A percentile compares a stretch with the other conserved stretches of the same genome.
Evolutionary conservation across 2,797 vertebrate genomes (phyloP).

Genomic region (Tangara arthus): DNA sequence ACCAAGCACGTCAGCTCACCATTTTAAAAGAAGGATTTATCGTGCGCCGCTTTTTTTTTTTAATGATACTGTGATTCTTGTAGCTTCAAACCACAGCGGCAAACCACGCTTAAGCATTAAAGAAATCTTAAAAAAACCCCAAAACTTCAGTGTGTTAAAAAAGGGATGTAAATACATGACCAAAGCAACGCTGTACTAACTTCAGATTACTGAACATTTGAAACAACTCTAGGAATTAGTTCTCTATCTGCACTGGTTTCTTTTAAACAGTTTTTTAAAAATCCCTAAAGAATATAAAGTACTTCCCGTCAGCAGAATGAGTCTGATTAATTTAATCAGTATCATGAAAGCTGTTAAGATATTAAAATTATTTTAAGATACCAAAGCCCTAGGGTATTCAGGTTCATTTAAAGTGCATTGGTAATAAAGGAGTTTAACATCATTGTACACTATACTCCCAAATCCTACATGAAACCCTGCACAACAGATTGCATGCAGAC

Average conservation of each 20-base stretch:
- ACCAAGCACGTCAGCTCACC: background rate
- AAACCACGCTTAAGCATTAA: background rate
- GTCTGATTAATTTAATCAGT: slow-evolving; percentile 23
- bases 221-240: background rate
- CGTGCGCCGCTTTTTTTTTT: accelerated
- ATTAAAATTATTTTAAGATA: slow-evolving; percentile 10
- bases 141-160: background rate
- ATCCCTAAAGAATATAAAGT: background rate
- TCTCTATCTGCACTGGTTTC: background rate
- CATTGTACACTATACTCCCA: background rate
- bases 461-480: background rate
- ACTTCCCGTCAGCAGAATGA: background rate
- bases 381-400: background rate
- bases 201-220: background rate
- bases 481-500: background rate
- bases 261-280: background rate
- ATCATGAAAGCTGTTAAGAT: background rate
- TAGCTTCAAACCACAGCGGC: background rate
- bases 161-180: background rate
- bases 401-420: slow-evolving; percentile 32
- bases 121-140: accelerated
- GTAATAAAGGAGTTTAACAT: slow-evolving; percentile 30
- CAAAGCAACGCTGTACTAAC: background rate
- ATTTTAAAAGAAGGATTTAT: background rate
- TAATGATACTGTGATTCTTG: background rate